These are phyloP conservation scores for Poecilobothrus nobilitatus DNA, from an alignment of 2,888 invertebrate genomes.

Conservation along the genomic window DNA sequence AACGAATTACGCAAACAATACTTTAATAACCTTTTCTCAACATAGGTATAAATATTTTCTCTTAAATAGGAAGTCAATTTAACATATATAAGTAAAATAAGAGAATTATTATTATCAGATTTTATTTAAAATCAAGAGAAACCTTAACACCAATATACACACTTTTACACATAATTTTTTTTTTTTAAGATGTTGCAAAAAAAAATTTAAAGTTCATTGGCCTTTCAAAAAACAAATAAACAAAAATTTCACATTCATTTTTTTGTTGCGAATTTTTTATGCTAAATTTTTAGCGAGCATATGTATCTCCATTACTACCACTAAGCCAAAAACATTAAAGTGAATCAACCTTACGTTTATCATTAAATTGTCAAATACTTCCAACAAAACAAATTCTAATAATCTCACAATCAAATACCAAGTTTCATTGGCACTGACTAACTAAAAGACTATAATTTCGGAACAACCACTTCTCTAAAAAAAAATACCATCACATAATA, in stretches of 20 bases:
- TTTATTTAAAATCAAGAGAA: no score
- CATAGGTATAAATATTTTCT: no score
- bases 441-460: not conserved
- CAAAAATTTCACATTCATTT: not conserved
- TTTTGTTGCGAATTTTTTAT: not conserved
- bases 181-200: no score
- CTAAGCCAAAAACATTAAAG: no score
- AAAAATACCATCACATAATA: not conserved
- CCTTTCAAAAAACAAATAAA: not conserved
- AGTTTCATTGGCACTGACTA: not conserved
- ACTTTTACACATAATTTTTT: no score
- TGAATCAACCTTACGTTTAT: not conserved
- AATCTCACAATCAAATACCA: not conserved
- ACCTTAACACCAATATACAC: no score
- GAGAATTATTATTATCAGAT: no score
- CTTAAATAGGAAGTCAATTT: no score
- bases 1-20: no score
- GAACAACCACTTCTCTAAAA: not conserved
- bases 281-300: not conserved
- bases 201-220: not conserved
- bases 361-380: not conserved
- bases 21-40: no score
- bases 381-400: not conserved
- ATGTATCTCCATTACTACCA: no score
- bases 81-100: no score